Base-by-base conservation (phyloP, 2,888 invertebrate species). In the Plebejus argus region DNA sequence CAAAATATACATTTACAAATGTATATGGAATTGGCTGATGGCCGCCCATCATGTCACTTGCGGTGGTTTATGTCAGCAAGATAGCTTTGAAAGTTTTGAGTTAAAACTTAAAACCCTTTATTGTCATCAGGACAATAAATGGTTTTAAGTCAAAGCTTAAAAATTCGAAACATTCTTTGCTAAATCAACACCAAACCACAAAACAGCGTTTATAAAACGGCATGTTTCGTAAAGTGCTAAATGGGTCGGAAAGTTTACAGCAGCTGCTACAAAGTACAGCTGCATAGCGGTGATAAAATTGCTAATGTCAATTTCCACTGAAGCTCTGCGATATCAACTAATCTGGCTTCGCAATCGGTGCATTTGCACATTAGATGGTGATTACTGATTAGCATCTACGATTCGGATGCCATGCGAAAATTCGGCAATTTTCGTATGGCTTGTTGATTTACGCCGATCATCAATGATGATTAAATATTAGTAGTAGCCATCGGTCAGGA, bases 321-420 rank as follows among this genome's bases (percentile, higher is more conserved):
- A 28, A 66, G 28, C 66, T 18, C 0, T 66, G 66, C 66, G 18
- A 66, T 33, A 66, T 28, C 28, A 66, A 33, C 61, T 12, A 66
- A 66, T 28, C 61, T 66, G 61, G 28, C 66, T 66, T 66, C 10
- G 33, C 66, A 66, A 33, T 66, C 28, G 28, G 1, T 18, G 15
- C 28, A 66, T 28, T 66, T 66, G 66, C 66, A 66, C 7, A 66
- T 66, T 66, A 66, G 66, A 66, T 66, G 28, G 66, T 33, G 28
- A 66, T 66, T 66, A 66, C 28, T 33, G 28, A 66, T 66, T 66
- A 66, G 66, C 66, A 66, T 66, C 28, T 15, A 20, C 20, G 20
- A 58, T 8, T 58, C 5, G 58, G 0, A 58, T 20, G 28, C 20
- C 23, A 23, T 15, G 7, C 66, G 66, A 20, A 20, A 58, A 58